A percentile compares a stretch with the other conserved stretches of the same genome.
These are phyloP conservation scores for Ophioninae sp. DNA, from an alignment of 2,888 invertebrate species.

Conservation along the genomic window DNA sequence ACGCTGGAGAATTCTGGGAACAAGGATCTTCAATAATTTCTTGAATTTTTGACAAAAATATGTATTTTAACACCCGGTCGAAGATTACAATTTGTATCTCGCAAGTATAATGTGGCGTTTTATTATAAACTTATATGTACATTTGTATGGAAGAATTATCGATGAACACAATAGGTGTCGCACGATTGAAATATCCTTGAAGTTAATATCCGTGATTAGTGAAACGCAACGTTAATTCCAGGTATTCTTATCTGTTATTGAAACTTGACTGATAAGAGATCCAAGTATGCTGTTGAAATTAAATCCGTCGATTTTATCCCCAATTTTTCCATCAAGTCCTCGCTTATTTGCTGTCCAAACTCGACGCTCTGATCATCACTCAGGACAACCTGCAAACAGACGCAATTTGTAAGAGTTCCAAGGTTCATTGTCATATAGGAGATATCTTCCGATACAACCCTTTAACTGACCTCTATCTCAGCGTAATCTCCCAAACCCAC, in stretches of 20 bases:
- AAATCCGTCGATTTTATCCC: conserved; percentile 85
- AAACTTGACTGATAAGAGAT: conserved; percentile 82
- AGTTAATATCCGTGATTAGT: conserved; percentile 10
- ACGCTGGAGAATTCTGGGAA: neutral
- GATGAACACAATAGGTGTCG: conserved; percentile 34
- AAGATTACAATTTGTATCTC: conserved; percentile 4
- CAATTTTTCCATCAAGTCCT: conserved; percentile 86
- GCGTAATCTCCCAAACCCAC: conserved; percentile 90
- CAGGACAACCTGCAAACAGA: conserved; percentile 84
- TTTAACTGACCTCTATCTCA: conserved; percentile 88
- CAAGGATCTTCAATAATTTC: neutral
- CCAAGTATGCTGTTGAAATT: conserved; percentile 89
- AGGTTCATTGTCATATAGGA: neutral
- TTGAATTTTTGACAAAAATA: conserved; percentile 32
- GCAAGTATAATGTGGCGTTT: conserved; percentile 18
- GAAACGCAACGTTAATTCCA: neutral
- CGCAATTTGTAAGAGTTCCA: neutral
- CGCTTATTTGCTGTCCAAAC: conserved; percentile 88
- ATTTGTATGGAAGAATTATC: neutral
- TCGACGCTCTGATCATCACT: conserved; percentile 85
- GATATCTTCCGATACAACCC: neutral
- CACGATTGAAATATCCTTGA: neutral
- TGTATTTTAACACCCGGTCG: conserved; percentile 35
- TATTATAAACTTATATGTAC: conserved; percentile 6
- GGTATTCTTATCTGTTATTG: conserved; percentile 7